Evolutionary conservation across 2,113 vertebrate genomes (phyloP), one percentile per base, ranked within the genome.

Genomic region (Chlorodrepanis virens): DNA sequence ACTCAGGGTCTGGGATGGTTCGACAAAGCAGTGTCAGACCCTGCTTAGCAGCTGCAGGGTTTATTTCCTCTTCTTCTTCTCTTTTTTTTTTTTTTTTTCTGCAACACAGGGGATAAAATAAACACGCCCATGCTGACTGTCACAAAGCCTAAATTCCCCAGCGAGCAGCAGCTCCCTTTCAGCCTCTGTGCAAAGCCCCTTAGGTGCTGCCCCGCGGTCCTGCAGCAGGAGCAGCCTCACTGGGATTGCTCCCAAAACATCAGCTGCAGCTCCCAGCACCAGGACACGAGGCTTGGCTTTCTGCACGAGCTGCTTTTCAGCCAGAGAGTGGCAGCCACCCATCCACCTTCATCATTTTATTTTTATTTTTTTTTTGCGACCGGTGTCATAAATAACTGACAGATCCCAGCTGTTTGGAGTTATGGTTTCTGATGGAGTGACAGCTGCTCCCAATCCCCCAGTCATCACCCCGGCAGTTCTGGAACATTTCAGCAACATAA

Each of bases 351-450:
- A 60, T 40, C 24, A 29, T 44, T 42, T 60, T 44, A 8, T 82
- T 63, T 69, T 87, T 40, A 25, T 50, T 80, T 87, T 65, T 59
- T 60, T 52, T 75, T 49, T 57, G 82, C 42, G 3, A 96, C 70
- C 20, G 0, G 96, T 37, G 11, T 95, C 57, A 83, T 96, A 96
- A 97, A 96, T 96, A 98, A 97, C 95, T 98, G 97, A 97, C 97
- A 97, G 97, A 94, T 97, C 97, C 97, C 98, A 98, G 98, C 98
- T 98, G 98, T 97, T 97, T 94, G 96, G 97, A 98, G 97, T 98
- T 97, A 98, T 57, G 92, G 97, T 89, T 96, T 98, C 96, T 96
- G 97, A 97, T 97, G 95, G 98, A 98, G 97, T 96, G 97, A 97
- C 98, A 98, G 98, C 98, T 98, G 98, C 93, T 98, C 97, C 97